Conservation (phyloP, 2,888 invertebrate genomes). For the Crepidodera aurea region DNA sequence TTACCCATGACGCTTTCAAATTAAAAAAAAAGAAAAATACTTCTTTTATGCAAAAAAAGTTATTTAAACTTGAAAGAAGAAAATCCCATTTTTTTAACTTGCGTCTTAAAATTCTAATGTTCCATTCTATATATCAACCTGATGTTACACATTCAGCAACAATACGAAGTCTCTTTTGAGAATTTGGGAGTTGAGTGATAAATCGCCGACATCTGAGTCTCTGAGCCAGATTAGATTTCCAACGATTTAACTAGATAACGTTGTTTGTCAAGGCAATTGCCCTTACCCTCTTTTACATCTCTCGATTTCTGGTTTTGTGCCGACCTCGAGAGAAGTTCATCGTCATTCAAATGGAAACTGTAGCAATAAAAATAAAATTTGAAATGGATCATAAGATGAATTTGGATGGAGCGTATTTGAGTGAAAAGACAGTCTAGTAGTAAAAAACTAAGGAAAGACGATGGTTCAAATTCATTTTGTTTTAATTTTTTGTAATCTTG, state of each 20-base stretch:
- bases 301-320: slow-evolving; percentile 4
- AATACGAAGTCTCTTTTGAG: background rate
- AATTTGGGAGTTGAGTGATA: slow-evolving; percentile 6
- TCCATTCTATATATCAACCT: background rate
- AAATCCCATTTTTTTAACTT: background rate
- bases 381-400: background rate
- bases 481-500: no score
- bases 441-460: no score
- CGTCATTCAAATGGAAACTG: background rate
- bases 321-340: background rate
- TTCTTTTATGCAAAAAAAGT: no score
- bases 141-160: background rate
- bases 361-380: background rate
- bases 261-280: slow-evolving; percentile 30
- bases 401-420: background rate
- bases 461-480: no score
- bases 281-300: slow-evolving; percentile 25
- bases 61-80: background rate
- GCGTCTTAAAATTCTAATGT: background rate
- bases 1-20: no score
- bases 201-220: slow-evolving; percentile 24
- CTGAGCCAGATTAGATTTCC: slow-evolving; percentile 28
- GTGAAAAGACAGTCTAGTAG: background rate
- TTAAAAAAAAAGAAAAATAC: no score
- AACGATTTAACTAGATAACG: slow-evolving; percentile 34